A percentile compares a stretch with the other conserved stretches of the same genome.
phyloP scores from a whole-genome alignment of 2,113 vertebrate species.

The Gila orcuttii region DNA sequence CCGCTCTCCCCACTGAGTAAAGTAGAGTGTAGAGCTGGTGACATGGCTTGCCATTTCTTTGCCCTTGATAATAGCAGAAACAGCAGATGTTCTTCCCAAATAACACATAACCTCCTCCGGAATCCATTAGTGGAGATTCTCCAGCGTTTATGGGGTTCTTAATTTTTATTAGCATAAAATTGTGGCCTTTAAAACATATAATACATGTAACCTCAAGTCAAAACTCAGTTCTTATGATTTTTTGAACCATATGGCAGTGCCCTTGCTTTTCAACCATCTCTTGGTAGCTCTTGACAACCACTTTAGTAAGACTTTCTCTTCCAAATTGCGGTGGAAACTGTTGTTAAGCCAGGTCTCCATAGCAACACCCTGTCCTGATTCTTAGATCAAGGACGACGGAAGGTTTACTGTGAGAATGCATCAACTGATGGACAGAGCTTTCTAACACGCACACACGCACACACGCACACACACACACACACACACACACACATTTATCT shows the following conservation, averaged over 20 bases:
- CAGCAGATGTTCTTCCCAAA: constrained; percentile 35
- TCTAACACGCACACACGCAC: constrained; percentile 28
- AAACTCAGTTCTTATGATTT: neutral
- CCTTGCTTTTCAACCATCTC: constrained; percentile 35
- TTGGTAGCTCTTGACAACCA: constrained; percentile 69
- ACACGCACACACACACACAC: constrained; percentile 3
- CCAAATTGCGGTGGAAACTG: constrained; percentile 63
- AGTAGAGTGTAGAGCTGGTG: constrained; percentile 2
- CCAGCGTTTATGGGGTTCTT: neutral
- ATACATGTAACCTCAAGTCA: neutral
- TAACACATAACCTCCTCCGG: constrained; percentile 21
- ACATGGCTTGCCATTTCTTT: constrained; percentile 30
- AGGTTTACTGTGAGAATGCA: constrained; percentile 62
- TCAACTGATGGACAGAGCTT: constrained; percentile 34
- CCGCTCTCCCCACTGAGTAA: constrained; percentile 20
- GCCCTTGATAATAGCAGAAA: constrained; percentile 36
- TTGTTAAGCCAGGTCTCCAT: constrained; percentile 65
- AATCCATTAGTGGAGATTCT: neutral
- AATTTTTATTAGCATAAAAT: constrained; percentile 4
- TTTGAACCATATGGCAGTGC: constrained; percentile 37
- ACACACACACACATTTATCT: constrained; percentile 24
- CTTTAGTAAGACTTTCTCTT: constrained; percentile 63
- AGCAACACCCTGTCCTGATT: constrained; percentile 72
- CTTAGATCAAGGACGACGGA: constrained; percentile 71
- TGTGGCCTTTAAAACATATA: neutral